Conservation (phyloP, 2,888 invertebrate genomes). For the Deilephila elpenor region DNA sequence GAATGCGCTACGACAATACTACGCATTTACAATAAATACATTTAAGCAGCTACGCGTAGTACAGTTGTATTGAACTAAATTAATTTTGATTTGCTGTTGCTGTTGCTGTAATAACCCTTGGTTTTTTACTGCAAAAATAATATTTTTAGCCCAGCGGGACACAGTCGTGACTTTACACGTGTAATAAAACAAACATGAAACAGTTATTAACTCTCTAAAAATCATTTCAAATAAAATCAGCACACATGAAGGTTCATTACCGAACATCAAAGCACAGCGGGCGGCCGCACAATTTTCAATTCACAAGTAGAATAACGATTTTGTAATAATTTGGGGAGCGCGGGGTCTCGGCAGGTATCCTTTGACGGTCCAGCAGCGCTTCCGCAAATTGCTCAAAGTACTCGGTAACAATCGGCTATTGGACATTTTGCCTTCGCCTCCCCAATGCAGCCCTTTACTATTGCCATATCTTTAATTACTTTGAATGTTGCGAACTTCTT, state of each 20-base stretch:
- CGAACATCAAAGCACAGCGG: background rate
- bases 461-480: background rate
- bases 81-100: too few species aligned
- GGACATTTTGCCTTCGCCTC: constrained; percentile 29
- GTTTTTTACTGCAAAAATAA: too few species aligned
- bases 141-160: too few species aligned
- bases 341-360: background rate
- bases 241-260: background rate
- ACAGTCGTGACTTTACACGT: too few species aligned
- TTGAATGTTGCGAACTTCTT: too few species aligned
- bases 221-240: too few species aligned
- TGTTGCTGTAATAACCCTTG: too few species aligned
- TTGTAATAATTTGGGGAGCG: constrained; percentile 4
- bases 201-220: too few species aligned
- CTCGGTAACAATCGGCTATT: constrained; percentile 50
- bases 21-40: background rate
- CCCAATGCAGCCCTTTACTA: background rate
- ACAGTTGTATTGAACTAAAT: background rate
- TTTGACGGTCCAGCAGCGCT: background rate
- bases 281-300: background rate
- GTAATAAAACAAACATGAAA: too few species aligned
- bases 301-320: background rate
- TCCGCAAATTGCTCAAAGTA: constrained; percentile 59
- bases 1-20: background rate
- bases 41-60: background rate